Conservation (phyloP, 2,888 invertebrate genomes). For the Drosophila nigritarsus region DNA sequence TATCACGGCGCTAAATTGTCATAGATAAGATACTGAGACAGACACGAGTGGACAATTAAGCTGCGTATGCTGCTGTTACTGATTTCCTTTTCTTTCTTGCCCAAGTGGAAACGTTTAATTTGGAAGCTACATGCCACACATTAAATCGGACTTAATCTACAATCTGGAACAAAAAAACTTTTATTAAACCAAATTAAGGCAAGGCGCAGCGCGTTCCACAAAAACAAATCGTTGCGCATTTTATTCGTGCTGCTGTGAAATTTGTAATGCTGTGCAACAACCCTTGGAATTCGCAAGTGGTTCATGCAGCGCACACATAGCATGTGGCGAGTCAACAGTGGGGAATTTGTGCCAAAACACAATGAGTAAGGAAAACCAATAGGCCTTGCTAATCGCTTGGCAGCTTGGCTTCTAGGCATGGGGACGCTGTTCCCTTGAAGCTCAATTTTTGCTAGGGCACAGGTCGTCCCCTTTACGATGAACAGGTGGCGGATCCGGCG, state of each 20-base stretch:
- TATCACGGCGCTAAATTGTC: conserved; percentile 30
- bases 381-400: conserved; percentile 81
- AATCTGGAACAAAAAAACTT: conserved; percentile 11
- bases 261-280: conserved; percentile 5
- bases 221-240: conserved; percentile 8
- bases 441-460: conserved; percentile 83
- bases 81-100: not conserved
- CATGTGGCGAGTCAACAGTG: not conserved
- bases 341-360: conserved; percentile 77
- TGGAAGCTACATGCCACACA: conserved; percentile 3
- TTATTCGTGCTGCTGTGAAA: conserved; percentile 13
- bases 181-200: conserved; percentile 64
- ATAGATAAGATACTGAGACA: conserved; percentile 15
- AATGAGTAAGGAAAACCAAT: conserved; percentile 84
- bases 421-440: conserved; percentile 70
- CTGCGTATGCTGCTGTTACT: conserved; percentile 41
- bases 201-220: conserved; percentile 11
- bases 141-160: conserved; percentile 3
- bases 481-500: conserved; percentile 44
- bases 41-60: conserved; percentile 54
- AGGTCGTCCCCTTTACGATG: conserved; percentile 80
- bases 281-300: conserved; percentile 61
- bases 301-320: conserved; percentile 35
- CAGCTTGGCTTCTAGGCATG: conserved; percentile 81
- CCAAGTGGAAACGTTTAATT: conserved; percentile 40